A percentile compares a stretch with the other conserved stretches of the same genome.
Conservation (phyloP, 2,113 vertebrate genomes). For the Colinus virginianus region DNA sequence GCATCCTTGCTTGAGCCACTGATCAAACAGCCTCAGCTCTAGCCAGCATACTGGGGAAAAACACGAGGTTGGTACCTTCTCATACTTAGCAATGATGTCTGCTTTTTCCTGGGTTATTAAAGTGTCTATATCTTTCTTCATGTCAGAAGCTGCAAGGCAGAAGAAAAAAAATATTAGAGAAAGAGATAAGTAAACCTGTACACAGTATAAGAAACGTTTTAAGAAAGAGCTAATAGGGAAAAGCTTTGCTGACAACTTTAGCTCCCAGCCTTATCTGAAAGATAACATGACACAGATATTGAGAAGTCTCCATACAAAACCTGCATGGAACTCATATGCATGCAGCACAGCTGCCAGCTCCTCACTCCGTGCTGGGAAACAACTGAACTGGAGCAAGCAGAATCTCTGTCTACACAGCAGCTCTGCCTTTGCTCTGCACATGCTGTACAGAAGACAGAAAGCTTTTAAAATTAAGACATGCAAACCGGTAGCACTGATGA, state of each 20-base stretch:
- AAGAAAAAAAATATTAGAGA: not conserved
- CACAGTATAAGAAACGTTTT: not conserved
- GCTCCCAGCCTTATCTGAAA: not conserved
- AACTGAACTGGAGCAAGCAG: not conserved
- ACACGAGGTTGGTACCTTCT: slow-evolving; percentile 78
- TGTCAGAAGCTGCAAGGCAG: slow-evolving; percentile 85
- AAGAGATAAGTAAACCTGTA: not conserved
- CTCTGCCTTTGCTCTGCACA: not conserved
- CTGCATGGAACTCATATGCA: rapidly evolving
- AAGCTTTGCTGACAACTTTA: not conserved
- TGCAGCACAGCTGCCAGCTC: not conserved
- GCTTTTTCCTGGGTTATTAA: slow-evolving; percentile 90
- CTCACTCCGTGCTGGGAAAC: not conserved
- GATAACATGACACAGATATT: not conserved
- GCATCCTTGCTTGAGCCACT: not conserved
- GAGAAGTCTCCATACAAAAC: not conserved
- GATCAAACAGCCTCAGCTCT: not conserved
- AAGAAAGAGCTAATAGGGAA: not conserved
- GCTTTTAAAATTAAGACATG: not conserved
- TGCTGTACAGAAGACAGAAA: rapidly evolving
- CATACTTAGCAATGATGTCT: slow-evolving; percentile 91
- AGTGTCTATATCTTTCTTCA: slow-evolving; percentile 93
- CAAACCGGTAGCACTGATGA: not conserved
- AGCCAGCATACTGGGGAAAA: not conserved
- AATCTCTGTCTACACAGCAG: not conserved